Evolutionary conservation across 2,888 invertebrate genomes (phyloP).

Genomic region (Sphecodes monilicornis): DNA sequence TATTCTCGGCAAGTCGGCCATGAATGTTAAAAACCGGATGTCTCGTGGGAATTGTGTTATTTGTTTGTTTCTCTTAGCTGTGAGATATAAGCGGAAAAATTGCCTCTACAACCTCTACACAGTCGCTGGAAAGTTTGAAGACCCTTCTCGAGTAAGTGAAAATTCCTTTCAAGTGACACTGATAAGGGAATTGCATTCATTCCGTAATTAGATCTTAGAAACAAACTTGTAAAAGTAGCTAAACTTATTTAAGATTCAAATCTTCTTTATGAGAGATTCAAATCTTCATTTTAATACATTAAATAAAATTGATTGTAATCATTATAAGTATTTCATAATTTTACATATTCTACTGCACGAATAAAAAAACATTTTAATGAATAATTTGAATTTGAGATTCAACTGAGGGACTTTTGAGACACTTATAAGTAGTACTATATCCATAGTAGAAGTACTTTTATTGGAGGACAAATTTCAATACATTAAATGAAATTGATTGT

Average conservation of each 20-base stretch:
- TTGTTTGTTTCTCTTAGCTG: neutral
- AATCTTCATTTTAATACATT: too few species aligned
- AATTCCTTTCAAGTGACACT: neutral
- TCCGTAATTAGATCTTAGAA: neutral
- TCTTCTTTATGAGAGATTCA: too few species aligned
- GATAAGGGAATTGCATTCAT: neutral
- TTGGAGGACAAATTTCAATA: too few species aligned
- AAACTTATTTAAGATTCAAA: neutral
- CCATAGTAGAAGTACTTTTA: too few species aligned
- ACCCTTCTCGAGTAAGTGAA: neutral
- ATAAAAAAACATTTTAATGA: neutral
- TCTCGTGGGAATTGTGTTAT: neutral
- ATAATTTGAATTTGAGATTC: neutral
- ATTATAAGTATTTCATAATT: neutral
- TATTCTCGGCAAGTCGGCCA: neutral
- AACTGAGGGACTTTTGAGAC: neutral
- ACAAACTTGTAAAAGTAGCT: neutral
- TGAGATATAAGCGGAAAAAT: neutral
- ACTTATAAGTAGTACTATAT: too few species aligned
- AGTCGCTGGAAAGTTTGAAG: neutral
- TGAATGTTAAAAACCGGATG: neutral
- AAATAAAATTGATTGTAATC: too few species aligned
- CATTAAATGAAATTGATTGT: too few species aligned
- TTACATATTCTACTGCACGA: neutral
- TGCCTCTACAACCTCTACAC: neutral